Percentiles rank a stretch among this genome's conserved stretches.
These are phyloP conservation scores for Euphysa ruthae DNA, from an alignment of 30 jellyfish, hydroid and myxozoan species.

Conservation along the genomic window DNA sequence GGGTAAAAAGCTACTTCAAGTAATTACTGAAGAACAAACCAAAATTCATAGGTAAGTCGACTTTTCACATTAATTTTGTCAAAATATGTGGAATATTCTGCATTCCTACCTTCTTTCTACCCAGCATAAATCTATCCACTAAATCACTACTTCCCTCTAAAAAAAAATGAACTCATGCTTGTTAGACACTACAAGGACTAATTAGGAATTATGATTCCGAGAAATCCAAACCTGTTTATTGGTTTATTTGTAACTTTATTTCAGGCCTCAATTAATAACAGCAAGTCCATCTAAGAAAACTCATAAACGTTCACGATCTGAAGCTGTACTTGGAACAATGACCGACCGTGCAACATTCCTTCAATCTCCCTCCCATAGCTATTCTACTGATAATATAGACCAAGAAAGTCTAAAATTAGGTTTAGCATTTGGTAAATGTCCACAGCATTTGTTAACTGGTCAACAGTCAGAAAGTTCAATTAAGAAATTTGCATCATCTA, in stretches of 20 bases:
- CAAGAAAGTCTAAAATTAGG: slow-evolving; percentile 67
- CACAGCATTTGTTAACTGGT: slow-evolving; percentile 25
- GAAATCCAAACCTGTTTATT: too few relatives aligned
- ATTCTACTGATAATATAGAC: slow-evolving; percentile 75
- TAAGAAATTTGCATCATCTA: background rate
- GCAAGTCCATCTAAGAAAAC: slow-evolving; percentile 63
- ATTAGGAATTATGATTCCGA: too few relatives aligned
- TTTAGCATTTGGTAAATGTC: slow-evolving; percentile 93
- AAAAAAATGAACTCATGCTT: too few relatives aligned
- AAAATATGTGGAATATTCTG: too few relatives aligned
- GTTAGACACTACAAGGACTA: too few relatives aligned
- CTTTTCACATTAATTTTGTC: background rate
- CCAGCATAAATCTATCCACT: too few relatives aligned
- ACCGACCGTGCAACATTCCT: slow-evolving; percentile 17
- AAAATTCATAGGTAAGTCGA: slow-evolving; percentile 31
- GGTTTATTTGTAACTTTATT: too few relatives aligned
- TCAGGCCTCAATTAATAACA: slow-evolving; percentile 24
- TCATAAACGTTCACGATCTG: slow-evolving; percentile 94
- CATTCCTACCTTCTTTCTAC: too few relatives aligned
- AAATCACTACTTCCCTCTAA: background rate
- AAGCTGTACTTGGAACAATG: slow-evolving; percentile 77
- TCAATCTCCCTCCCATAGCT: slow-evolving; percentile 38
- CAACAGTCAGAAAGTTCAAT: background rate
- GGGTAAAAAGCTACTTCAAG: slow-evolving; percentile 60
- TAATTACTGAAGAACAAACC: slow-evolving; percentile 72